Evolutionary conservation across 2,113 vertebrate species (phyloP).

Genomic region (Pholis gunnellus): DNA sequence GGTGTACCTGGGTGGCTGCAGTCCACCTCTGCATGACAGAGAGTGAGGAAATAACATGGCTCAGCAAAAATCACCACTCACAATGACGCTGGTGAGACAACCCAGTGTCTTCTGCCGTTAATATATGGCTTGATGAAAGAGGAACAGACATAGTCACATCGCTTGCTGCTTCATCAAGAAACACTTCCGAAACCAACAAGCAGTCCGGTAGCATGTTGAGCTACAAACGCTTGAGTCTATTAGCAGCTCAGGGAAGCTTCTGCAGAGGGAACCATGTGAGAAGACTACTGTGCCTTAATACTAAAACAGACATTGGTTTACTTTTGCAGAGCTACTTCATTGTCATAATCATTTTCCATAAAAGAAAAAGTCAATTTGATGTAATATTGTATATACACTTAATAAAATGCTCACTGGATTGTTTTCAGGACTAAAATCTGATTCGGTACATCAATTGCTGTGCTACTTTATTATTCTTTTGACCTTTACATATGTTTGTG

Average conservation of each 20-base stretch:
- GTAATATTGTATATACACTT: not conserved
- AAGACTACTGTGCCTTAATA: not conserved
- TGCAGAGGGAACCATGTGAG: not conserved
- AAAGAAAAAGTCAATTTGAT: not conserved
- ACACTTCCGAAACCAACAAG: constrained; percentile 7
- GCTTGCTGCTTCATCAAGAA: not conserved
- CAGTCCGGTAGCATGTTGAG: not conserved
- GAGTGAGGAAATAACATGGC: not conserved
- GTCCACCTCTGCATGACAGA: constrained; percentile 90
- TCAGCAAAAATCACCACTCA: constrained; percentile 11
- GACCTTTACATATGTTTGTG: constrained; percentile 18
- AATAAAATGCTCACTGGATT: not conserved
- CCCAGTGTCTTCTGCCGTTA: not conserved
- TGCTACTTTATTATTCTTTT: constrained; percentile 2
- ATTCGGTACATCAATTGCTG: constrained; percentile 1
- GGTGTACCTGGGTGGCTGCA: constrained; percentile 94
- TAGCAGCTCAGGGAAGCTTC: not conserved
- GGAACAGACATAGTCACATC: not conserved
- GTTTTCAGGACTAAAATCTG: constrained; percentile 1
- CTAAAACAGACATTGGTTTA: not conserved
- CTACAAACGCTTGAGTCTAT: not conserved
- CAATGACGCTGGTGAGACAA: not conserved
- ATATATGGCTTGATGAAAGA: not conserved
- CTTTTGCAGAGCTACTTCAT: not conserved
- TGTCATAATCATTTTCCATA: not conserved